phyloP scores from a whole-genome alignment of 2,888 invertebrate species.

The Lochmaea crataegi region DNA sequence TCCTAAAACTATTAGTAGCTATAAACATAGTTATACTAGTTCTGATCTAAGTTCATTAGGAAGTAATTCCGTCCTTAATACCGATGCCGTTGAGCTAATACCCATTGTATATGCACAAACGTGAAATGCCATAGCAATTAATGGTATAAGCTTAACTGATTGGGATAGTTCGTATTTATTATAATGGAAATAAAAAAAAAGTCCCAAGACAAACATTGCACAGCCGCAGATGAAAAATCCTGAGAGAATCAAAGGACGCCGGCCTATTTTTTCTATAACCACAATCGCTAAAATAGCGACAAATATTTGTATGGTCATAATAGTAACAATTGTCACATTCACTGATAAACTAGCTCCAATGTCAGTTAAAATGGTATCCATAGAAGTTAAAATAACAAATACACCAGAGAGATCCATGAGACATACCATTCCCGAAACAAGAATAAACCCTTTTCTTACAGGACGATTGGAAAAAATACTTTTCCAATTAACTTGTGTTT shows the following conservation, averaged over 20 bases:
- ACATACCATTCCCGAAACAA: constrained; percentile 80
- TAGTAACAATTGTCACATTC: constrained; percentile 76
- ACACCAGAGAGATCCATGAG: constrained; percentile 84
- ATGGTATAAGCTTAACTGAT: background rate
- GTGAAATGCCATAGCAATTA: background rate
- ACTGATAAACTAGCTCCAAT: constrained; percentile 73
- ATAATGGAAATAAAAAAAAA: constrained; percentile 70
- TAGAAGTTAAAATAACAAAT: constrained; percentile 82
- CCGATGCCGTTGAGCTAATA: background rate
- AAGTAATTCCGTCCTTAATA: constrained; percentile 61
- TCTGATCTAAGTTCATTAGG: constrained; percentile 17
- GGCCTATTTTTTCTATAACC: constrained; percentile 79
- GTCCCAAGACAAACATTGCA: constrained; percentile 68
- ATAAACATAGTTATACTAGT: background rate
- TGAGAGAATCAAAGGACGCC: constrained; percentile 75
- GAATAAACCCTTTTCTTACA: constrained; percentile 71
- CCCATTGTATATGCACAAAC: background rate
- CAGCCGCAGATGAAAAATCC: constrained; percentile 74
- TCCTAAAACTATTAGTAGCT: background rate
- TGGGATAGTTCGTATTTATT: background rate
- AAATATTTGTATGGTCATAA: constrained; percentile 80
- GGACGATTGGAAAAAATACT: constrained; percentile 21
- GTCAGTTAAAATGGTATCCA: constrained; percentile 75
- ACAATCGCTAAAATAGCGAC: constrained; percentile 75
- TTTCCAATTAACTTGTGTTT: background rate